Conservation (phyloP, 2,888 invertebrate genomes). For the Brachylomia viminalis region DNA sequence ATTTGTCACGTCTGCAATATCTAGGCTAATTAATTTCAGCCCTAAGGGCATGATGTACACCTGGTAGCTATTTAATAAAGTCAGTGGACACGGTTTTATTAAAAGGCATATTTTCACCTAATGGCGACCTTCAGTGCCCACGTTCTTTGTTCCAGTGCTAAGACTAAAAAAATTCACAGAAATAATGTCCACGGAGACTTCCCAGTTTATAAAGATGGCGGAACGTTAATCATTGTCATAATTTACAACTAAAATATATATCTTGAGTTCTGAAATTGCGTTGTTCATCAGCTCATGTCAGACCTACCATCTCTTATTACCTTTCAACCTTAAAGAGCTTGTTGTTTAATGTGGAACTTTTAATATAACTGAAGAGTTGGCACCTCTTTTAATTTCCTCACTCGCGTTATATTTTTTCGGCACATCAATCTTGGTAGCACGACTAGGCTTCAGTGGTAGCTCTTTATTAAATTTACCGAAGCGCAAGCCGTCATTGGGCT, state of each 20-base stretch:
- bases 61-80: slow-evolving; percentile 47
- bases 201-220: slow-evolving; percentile 61
- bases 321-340: slow-evolving; percentile 66
- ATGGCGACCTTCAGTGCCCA: slow-evolving; percentile 38
- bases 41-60: slow-evolving; percentile 33
- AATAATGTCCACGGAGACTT: slow-evolving; percentile 49
- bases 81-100: slow-evolving; percentile 53
- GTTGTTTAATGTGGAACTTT: slow-evolving; percentile 73
- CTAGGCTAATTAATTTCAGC: slow-evolving; percentile 33
- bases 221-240: slow-evolving; percentile 66
- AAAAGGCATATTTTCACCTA: slow-evolving; percentile 56
- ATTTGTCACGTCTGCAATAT: slow-evolving; percentile 29
- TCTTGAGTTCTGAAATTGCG: slow-evolving; percentile 60
- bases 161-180: slow-evolving; percentile 47
- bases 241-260: slow-evolving; percentile 59
- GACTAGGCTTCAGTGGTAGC: slow-evolving; percentile 74
- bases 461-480: slow-evolving; percentile 87
- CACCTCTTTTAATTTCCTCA: slow-evolving; percentile 79
- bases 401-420: slow-evolving; percentile 75
- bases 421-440: slow-evolving; percentile 85
- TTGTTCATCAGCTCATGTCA: slow-evolving; percentile 60
- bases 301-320: slow-evolving; percentile 56
- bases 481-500: slow-evolving; percentile 75
- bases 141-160: slow-evolving; percentile 37
- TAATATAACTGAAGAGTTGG: slow-evolving; percentile 77